phyloP scores from a whole-genome alignment of 1,140 invertebrate species.

The Ips typographus region DNA sequence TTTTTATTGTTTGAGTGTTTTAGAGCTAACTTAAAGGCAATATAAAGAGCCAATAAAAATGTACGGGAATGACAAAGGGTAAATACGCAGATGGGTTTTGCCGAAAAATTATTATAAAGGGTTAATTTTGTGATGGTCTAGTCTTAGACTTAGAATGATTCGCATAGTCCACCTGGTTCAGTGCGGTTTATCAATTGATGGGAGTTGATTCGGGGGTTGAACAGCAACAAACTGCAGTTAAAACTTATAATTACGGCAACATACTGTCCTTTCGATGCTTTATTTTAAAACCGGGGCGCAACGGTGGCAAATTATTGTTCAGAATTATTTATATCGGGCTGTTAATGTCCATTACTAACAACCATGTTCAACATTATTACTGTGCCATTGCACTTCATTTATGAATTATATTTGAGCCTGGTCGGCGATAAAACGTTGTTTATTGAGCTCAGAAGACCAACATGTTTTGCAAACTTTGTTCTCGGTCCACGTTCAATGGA shows the following conservation, averaged over 20 bases:
- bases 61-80: constrained; percentile 8
- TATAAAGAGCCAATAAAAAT: constrained; percentile 13
- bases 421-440: constrained; percentile 9
- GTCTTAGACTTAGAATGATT: background rate
- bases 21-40: constrained; percentile 20
- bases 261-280: constrained; percentile 29
- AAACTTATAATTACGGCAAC: constrained; percentile 31
- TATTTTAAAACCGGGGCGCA: constrained; percentile 21
- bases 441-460: constrained; percentile 3
- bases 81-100: background rate
- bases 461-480: constrained; percentile 1
- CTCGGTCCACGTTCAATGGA: background rate
- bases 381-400: constrained; percentile 17
- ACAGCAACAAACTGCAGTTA: constrained; percentile 20
- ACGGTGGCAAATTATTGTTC: constrained; percentile 19
- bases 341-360: constrained; percentile 27
- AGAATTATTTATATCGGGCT: constrained; percentile 21
- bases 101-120: background rate
- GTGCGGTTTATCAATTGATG: constrained; percentile 26
- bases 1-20: constrained; percentile 31
- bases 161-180: constrained; percentile 13
- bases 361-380: constrained; percentile 26
- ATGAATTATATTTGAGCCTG: constrained; percentile 8
- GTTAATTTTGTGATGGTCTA: background rate
- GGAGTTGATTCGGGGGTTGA: constrained; percentile 9